phyloP scores from a whole-genome alignment of 2,113 vertebrate species.

The Sporophila hypoxantha region DNA sequence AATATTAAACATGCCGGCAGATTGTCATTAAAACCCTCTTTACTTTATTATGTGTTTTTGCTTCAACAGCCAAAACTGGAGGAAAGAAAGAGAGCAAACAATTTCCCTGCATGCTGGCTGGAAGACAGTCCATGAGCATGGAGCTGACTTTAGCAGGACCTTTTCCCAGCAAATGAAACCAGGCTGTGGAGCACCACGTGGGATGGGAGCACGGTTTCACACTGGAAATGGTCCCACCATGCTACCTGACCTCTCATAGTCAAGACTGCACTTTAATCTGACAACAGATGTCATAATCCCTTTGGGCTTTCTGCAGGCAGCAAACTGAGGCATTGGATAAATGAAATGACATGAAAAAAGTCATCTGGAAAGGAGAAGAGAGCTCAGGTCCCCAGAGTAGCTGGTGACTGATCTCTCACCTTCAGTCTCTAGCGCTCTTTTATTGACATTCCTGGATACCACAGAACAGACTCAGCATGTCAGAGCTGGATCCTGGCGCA shows the following conservation, averaged over 20 bases:
- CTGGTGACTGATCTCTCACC: conserved; percentile 15
- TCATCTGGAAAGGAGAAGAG: conserved; percentile 1
- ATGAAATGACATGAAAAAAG: conserved; percentile 31
- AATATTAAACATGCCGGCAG: conserved; percentile 47
- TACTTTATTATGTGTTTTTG: conserved; percentile 53
- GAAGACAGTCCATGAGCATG: neutral
- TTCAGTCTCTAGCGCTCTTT: conserved; percentile 7
- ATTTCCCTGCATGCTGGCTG: neutral
- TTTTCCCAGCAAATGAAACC: neutral
- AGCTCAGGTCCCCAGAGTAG: neutral
- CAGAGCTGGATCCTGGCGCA: neutral
- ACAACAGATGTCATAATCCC: conserved; percentile 49
- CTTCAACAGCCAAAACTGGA: conserved; percentile 33
- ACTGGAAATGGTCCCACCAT: neutral
- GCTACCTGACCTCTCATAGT: conserved; percentile 34
- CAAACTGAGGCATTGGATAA: conserved; percentile 45
- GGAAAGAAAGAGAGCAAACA: neutral
- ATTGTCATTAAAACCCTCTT: conserved; percentile 59
- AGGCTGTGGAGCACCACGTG: neutral
- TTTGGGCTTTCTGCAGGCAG: conserved; percentile 48
- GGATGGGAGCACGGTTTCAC: neutral
- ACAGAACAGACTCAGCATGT: neutral
- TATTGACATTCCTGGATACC: neutral
- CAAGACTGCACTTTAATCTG: neutral
- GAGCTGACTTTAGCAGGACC: neutral